Evolutionary conservation across 1,140 invertebrate species (phyloP), one percentile per base, ranked within the genome.

Genomic region (Pogonomyrmex barbatus): DNA sequence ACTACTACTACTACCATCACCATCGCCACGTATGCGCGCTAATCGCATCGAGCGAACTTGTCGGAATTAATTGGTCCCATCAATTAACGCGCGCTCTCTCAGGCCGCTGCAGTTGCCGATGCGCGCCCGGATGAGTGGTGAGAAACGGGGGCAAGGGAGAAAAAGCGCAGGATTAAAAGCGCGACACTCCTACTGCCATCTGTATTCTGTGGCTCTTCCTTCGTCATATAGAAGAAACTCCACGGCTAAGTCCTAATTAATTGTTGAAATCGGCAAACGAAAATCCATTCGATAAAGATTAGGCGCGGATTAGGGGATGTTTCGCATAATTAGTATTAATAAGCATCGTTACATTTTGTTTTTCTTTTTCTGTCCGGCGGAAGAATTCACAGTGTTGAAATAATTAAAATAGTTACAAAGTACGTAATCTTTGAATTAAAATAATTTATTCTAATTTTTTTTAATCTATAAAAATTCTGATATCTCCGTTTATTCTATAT

Each of bases 41-140:
- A 92, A 93, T 93, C 91, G 91, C 93, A 93, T 91, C 91, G 90
- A 90, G 92, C 92, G 91, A 94, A 93, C 94, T 94, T 94, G 94
- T 95, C 93, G 94, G 93, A 94, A 95, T 94, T 95, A 95, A 94
- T 94, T 95, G 94, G 93, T 94, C 91, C 91, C 91, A 91, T 94
- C 93, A 95, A 95, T 95, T 94, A 95, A 95, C 94, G 94, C 93
- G 91, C 90, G 91, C 90, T 89, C 89, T 88, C 87, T 90, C 65
- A 54, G 42, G n/a, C 67, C 52, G 63, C 78, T 67, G 45, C 17
- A 42, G 73, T 56, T 17, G 73, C 39, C 42, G 88, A 77, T 84
- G 87, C 87, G 88, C 87, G 87, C 81, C 77, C 56, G 42, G 82
- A 50, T 68, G 78, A 54, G 75, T 68, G 71, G 70, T 76, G 60